Evolutionary conservation across 2,888 invertebrate genomes (phyloP), one percentile per base, ranked within the genome.

Genomic region (Drosophila koepferae): DNA sequence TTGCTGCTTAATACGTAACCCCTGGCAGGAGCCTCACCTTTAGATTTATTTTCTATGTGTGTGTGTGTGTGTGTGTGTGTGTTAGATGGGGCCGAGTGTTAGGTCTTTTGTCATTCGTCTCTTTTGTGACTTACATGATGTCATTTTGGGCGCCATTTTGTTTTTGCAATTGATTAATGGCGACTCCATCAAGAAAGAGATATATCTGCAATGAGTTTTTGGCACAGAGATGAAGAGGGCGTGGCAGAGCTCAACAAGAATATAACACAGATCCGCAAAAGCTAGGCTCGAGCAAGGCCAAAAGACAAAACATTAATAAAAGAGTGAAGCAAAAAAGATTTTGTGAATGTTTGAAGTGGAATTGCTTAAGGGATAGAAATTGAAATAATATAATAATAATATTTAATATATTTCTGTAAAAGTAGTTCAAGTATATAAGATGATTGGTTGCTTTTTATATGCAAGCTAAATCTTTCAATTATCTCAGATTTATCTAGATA

Each of bases 141-240:
- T 85, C 89, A 85, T 85, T 86, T 61, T 54, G 49, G 66, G 59
- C 80, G 84, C 89, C 85, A 85, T 85, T 85, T 85, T 89, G 77
- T 86, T 54, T 54, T 8, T 69, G 49, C n/a, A 62, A 86, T 86
- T 85, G 85, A 85, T 85, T 89, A 80, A 85, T 85, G 89, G 80
- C 81, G 59, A 55, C 73, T 71, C 48, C 76, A 75, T 53, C 70
- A 66, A 46, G 41, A 62, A 56, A 72, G 16, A 65, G 62, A 71
- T 28, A 55, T 41, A 53, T 40, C 51, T 80, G 67, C 80, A 77
- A 77, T 77, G 68, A 64, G 76, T 63, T 75, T 75, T 51, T 16
- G 28, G 20, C 70, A 62, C 63, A 51, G 59, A 56, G 44, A 61
- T 38, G 34, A 20, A 40, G 51, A 31, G 54, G 72, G 43, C 54